Evolutionary conservation across 2,113 vertebrate species (phyloP), one percentile per base, ranked within the genome.

Genomic region (Rhea pennata): DNA sequence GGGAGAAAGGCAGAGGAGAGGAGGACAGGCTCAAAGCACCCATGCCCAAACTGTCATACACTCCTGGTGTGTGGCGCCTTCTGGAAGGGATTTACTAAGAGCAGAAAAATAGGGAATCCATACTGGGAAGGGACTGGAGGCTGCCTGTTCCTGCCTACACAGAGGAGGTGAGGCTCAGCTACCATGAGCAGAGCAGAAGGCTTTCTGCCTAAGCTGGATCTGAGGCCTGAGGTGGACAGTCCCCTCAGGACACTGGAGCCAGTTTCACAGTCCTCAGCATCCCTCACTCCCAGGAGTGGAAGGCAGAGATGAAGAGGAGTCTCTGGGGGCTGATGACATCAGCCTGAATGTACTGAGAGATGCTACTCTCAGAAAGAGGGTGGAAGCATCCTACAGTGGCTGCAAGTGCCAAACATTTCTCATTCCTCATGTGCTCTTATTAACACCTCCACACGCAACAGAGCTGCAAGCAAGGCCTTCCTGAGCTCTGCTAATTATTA

Each of bases 401-500:
- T 81, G 42, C 91, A 5, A n/a, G 75, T 10, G 42, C 84, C 82
- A 58, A 88, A 6, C 87, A 36, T 36, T 88, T 33, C 92, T 90
- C 75, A 36, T 77, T 17, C 77, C 93, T 84, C 88, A 5, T 90
- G 90, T 86, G 93, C 93, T 90, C 33, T 75, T 44, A 6, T 90
- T 96, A 93, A 93, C 93, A 96, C 92, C 95, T 95, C 88, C 95
- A 88, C 92, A 71, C 0, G 0, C 92, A 71, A 4, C 74, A 72
- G 95, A 84, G 92, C 88, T 93, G 72, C 39, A 15, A 94, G 95
- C 93, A 81, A 92, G 93, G 61, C 24, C 70, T 90, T 84, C 92
- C 95, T 12, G 76, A 94, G 90, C 90, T 23, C 90, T 82, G 92
- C 93, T 96, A 72, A 95, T 96, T 84, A 94, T 96, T 97, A 96